Evolutionary conservation across 2,113 vertebrate genomes (phyloP).

Genomic region (Epinephelus cyanopodus): DNA sequence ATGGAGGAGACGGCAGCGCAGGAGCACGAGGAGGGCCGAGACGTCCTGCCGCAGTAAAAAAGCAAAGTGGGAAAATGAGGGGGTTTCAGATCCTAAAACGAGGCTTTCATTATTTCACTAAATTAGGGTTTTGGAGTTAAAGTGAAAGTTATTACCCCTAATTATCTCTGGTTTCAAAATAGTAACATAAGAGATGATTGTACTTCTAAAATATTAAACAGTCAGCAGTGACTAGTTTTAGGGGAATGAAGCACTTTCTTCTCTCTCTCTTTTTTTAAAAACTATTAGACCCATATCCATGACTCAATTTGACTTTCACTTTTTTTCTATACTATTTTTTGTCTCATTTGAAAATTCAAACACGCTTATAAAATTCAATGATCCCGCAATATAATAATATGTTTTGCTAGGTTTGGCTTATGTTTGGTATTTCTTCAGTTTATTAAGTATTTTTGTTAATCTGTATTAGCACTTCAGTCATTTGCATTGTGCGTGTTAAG

Average conservation of each 20-base stretch:
- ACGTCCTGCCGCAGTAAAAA: conserved; percentile 10
- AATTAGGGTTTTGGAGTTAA: conserved; percentile 14
- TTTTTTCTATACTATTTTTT: neutral
- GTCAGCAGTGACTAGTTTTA: neutral
- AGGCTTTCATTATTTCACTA: conserved; percentile 18
- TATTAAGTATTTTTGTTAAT: too few species aligned
- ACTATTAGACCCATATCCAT: neutral
- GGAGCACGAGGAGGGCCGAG: neutral
- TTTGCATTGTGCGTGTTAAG: too few species aligned
- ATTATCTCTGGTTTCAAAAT: conserved; percentile 37
- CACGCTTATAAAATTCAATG: neutral
- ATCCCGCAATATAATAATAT: neutral
- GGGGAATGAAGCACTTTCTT: neutral
- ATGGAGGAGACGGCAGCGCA: conserved; percentile 26
- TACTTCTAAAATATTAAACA: conserved; percentile 24
- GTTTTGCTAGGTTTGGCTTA: too few species aligned
- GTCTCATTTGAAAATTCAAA: neutral
- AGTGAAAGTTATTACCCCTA: conserved; percentile 29
- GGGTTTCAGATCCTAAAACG: conserved; percentile 6
- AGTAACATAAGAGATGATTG: conserved; percentile 30
- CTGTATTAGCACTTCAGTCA: too few species aligned
- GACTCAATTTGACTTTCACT: neutral
- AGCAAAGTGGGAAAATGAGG: neutral
- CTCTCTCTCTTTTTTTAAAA: neutral
- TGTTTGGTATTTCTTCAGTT: too few species aligned